Base-by-base conservation (phyloP, 1,140 invertebrate genomes). In the Drosophila pallidifrons region DNA sequence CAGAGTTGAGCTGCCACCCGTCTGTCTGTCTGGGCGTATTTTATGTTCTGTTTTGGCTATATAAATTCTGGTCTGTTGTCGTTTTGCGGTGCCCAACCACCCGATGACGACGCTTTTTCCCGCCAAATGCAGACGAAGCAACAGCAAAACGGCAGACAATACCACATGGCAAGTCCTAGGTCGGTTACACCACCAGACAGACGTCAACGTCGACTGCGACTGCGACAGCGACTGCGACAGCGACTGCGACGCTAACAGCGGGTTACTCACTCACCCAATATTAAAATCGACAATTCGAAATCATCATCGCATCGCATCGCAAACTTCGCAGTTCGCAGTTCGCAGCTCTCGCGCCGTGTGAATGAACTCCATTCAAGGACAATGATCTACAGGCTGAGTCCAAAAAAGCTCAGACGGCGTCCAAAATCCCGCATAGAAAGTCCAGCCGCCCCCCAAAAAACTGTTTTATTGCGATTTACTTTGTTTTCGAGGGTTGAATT, bases 131-230 rank as follows among this genome's bases (percentile, higher is more conserved):
- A 70, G 71, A 75, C 66, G 57, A 30, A 68, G 51, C 71, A 75
- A 59, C 69, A 69, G 46, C 20, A 75, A 45, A 41, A 63, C 46
- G 65, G 49, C 82, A 91, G 80, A 91, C 88, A 91, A 91, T 88
- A 83, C 71, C 78, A 81, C 79, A 83, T 91, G 88, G 83, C 81
- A 91, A 91, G 88, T 91, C 88, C 88, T 91, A 91, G 88, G 88
- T 91, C 88, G 88, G 88, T 91, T 91, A 91, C 88, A 88, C 72
- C 69, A 69, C 77, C 75, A 81, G 66, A 55, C 64, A 20, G 32
- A 59, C 55, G 41, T 59, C 25, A 41, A 20, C 2, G 41, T 59
- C 57, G 16, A 16, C 0, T 20, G 16, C 20, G 49, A 20, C 7
- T 51, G 16, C 13, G 63, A 8, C 38, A 25, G 28, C 51, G n/a